phyloP scores from a whole-genome alignment of 1,140 invertebrate species.

The Cyrtorhinus lividipennis region DNA sequence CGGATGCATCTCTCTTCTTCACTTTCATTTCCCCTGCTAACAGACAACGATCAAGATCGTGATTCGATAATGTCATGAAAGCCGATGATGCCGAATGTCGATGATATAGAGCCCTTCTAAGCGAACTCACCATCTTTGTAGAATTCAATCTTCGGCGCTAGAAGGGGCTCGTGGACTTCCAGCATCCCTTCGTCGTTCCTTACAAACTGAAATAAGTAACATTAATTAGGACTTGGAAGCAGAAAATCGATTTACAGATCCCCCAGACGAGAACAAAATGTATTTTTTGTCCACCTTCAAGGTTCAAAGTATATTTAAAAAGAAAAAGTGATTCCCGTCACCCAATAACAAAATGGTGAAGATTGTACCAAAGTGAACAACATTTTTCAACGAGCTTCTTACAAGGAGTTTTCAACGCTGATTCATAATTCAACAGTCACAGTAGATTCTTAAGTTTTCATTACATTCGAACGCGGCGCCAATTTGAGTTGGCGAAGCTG shows the following conservation, averaged over 20 bases:
- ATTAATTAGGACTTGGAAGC: neutral
- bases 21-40: neutral
- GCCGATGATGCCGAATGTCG: no score
- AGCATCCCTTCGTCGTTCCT: slow-evolving; percentile 74
- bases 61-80: no score
- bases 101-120: no score
- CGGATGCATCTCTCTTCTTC: slow-evolving; percentile 32
- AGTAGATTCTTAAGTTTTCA: neutral
- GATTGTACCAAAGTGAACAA: no score
- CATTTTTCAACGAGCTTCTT: no score
- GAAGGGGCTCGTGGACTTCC: slow-evolving; percentile 39
- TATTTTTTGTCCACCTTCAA: no score
- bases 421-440: neutral
- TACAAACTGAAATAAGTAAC: slow-evolving; percentile 41
- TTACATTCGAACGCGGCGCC: neutral
- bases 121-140: no score
- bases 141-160: slow-evolving; percentile 16
- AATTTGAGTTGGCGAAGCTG: neutral
- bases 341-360: neutral
- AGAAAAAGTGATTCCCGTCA: neutral
- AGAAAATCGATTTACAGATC: neutral
- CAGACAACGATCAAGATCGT: no score
- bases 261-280: neutral
- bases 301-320: neutral
- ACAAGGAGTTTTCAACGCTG: no score